Percentiles rank a stretch among this genome's conserved stretches.
Evolutionary conservation across 2,888 invertebrate genomes (phyloP).

Genomic region (Aethes cnicana): DNA sequence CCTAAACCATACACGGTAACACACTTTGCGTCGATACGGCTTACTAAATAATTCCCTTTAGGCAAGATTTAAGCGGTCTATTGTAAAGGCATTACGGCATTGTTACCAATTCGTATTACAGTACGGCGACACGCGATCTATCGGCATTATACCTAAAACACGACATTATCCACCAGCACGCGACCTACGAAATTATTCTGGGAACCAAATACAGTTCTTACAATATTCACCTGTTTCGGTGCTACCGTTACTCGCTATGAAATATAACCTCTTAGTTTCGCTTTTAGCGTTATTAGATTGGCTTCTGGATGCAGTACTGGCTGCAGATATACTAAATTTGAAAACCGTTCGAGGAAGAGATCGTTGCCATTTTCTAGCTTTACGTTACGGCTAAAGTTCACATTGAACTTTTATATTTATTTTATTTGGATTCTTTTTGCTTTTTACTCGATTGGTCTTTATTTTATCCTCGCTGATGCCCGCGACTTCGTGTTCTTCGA

Average conservation of each 20-base stretch:
- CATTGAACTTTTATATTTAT: too few species aligned
- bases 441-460: too few species aligned
- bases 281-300: conserved; percentile 22
- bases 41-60: conserved; percentile 64
- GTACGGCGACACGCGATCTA: conserved; percentile 71
- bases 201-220: conserved; percentile 26
- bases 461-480: too few species aligned
- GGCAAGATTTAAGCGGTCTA: conserved; percentile 57
- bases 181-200: conserved; percentile 16
- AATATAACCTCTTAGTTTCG: conserved; percentile 13
- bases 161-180: conserved; percentile 28
- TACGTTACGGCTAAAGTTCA: too few species aligned
- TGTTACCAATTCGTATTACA: conserved; percentile 72
- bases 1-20: conserved; percentile 11
- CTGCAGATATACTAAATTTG: conserved; percentile 2
- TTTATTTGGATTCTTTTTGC: too few species aligned
- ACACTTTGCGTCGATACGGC: conserved; percentile 31
- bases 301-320: conserved; percentile 2
- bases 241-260: background rate
- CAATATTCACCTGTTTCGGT: conserved; percentile 6
- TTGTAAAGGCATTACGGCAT: conserved; percentile 72
- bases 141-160: conserved; percentile 58
- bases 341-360: background rate
- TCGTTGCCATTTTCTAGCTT: too few species aligned
- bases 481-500: too few species aligned